Conservation (phyloP, 2,888 invertebrate species). For the Panzeria rudis region DNA sequence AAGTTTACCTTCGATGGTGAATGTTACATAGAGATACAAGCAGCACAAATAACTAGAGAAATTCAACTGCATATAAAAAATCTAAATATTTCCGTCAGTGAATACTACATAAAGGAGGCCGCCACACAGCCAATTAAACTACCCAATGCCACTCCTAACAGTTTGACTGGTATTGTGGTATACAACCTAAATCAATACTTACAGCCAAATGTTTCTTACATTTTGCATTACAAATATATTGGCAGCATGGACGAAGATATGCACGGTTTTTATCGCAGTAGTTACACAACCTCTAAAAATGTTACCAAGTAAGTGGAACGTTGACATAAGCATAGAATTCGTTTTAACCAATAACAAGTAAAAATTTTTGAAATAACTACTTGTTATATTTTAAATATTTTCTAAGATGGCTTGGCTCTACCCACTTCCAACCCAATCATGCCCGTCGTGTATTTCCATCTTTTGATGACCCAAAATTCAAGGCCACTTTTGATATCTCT, state of each 20-base stretch:
- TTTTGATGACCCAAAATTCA: constrained; percentile 90
- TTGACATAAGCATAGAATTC: background rate
- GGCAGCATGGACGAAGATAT: constrained; percentile 85
- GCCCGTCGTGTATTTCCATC: constrained; percentile 91
- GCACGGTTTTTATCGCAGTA: constrained; percentile 85
- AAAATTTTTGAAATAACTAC: no score
- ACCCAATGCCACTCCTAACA: constrained; percentile 71
- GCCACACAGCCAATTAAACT: constrained; percentile 74
- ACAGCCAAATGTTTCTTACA: constrained; percentile 81
- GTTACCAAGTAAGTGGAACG: constrained; percentile 77
- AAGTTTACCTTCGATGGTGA: constrained; percentile 82
- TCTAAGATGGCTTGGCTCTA: constrained; percentile 86
- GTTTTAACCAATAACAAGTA: no score
- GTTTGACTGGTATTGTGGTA: constrained; percentile 83
- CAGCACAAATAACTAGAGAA: constrained; percentile 80
- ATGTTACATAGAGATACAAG: constrained; percentile 84
- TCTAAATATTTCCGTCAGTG: constrained; percentile 75
- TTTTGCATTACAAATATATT: constrained; percentile 84
- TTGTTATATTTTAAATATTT: background rate
- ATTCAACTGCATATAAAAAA: constrained; percentile 85
- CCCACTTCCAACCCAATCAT: constrained; percentile 88
- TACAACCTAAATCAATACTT: constrained; percentile 82
- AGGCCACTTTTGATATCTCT: constrained; percentile 86
- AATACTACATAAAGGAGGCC: constrained; percentile 76
- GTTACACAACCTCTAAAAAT: constrained; percentile 81